Base-by-base conservation (phyloP, 2,888 invertebrate species). In the Dichetophora obliterata region DNA sequence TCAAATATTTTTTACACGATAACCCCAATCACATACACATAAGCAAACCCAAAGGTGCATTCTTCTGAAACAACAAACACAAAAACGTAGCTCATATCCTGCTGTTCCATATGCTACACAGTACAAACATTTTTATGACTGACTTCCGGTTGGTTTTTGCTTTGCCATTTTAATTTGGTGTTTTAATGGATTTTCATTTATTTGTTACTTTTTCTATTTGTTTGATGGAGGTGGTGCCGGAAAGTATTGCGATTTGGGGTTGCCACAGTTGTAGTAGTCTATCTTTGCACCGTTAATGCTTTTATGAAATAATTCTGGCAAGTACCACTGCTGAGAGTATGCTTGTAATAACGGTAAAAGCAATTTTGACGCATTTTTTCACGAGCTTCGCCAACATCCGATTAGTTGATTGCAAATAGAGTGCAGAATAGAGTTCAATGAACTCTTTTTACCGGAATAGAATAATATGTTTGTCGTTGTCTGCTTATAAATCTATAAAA, bases 121-220 rank as follows among this genome's bases (percentile, higher is more conserved):
- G n/a, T 22, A 34, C 57, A 75, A 66, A 57, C 57, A 63, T 63
- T 66, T 75, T 68, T 75, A 71, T 57, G 71, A 59, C 57, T 27
- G 71, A 65, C 48, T 63, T 73, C 73, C 73, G 63, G 71, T 50
- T 72, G n/a, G 34, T 57, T 75, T 66, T 43, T 31, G 16, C 37
- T 27, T 34, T 52, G 31, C 31, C 61, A 16, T 69, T 61, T 48
- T 63, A 14, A 31, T 34, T 50, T 59, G 11, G 27, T 43, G 66
- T 75, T 75, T 59, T 54, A 71, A 57, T 71, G 71, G 71, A 71
- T 34, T 71, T 59, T 71, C 69, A 48, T 50, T 50, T 52, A 52
- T 69, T 69, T 69, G 31, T n/a, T 27, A 65, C n/a, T 19, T 70
- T 71, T 50, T 48, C 27, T 68, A 27, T 50, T 43, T 22, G 48